phyloP scores from a whole-genome alignment of 1,140 invertebrate genomes.

The Melanaphis sacchari region DNA sequence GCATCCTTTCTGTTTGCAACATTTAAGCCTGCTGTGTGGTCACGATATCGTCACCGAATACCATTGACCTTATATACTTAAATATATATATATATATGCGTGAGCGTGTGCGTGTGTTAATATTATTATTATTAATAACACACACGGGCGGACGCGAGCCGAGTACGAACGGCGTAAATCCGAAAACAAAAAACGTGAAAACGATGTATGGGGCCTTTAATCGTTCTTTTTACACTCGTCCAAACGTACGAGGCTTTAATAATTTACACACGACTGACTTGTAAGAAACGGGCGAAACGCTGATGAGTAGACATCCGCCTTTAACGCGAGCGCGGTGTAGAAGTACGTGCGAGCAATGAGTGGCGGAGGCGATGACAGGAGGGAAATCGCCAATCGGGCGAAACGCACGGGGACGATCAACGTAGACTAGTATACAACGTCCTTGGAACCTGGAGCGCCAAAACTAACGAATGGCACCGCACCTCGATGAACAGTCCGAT shows the following conservation, averaged over 20 bases:
- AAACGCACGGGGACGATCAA: conserved; percentile 41
- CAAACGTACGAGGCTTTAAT: not conserved
- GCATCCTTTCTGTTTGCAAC: conserved; percentile 67
- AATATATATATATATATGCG: not conserved
- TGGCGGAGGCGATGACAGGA: conserved; percentile 16
- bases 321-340: not conserved
- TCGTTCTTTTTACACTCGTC: not conserved
- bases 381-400: conserved; percentile 32
- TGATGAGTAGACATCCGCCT: conserved; percentile 43
- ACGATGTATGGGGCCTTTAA: not conserved
- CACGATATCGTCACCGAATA: conserved; percentile 12
- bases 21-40: not conserved
- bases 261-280: not conserved
- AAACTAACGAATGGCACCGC: not conserved
- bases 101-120: not conserved
- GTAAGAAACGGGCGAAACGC: not conserved
- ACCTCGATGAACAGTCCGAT: not conserved
- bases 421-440: conserved; percentile 44
- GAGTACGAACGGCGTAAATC: not conserved
- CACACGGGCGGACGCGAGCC: not conserved
- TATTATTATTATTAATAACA: conserved; percentile 17
- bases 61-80: conserved; percentile 44
- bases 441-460: conserved; percentile 19
- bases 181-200: not conserved
- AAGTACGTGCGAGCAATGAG: not conserved